Evolutionary conservation across 2,888 invertebrate species (phyloP).

Genomic region (Onthophagus sagittarius): DNA sequence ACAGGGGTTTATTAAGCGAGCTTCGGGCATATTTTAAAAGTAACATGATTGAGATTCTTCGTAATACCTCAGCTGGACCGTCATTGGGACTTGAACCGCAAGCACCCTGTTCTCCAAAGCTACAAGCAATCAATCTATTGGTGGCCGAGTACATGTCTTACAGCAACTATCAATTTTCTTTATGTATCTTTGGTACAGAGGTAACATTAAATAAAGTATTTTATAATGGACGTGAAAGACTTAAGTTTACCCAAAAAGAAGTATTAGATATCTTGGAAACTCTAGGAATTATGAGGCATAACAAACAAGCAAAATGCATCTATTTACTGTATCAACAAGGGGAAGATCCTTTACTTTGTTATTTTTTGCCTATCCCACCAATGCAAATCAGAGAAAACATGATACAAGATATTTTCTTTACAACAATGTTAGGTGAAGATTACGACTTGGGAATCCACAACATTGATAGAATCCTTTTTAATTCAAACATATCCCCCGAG

Average conservation of each 20-base stretch:
- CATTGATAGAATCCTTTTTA: constrained; percentile 15
- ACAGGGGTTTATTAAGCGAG: constrained; percentile 58
- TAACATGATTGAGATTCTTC: constrained; percentile 57
- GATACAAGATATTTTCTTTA: neutral
- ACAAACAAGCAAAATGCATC: constrained; percentile 30
- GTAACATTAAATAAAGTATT: constrained; percentile 56
- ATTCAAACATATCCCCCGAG: constrained; percentile 17
- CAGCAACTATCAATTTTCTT: constrained; percentile 56
- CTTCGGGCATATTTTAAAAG: constrained; percentile 57
- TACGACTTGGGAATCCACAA: constrained; percentile 11
- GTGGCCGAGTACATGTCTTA: constrained; percentile 59
- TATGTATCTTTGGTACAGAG: constrained; percentile 61
- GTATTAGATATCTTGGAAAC: constrained; percentile 51
- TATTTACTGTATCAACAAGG: constrained; percentile 26
- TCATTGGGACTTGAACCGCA: constrained; percentile 37
- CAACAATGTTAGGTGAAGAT: constrained; percentile 7
- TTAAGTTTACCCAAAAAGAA: constrained; percentile 50
- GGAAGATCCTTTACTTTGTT: constrained; percentile 17
- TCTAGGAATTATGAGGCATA: constrained; percentile 33
- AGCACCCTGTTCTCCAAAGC: constrained; percentile 51
- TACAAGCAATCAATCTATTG: constrained; percentile 59
- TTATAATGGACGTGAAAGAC: constrained; percentile 33
- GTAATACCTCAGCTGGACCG: constrained; percentile 48
- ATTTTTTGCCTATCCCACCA: constrained; percentile 11
- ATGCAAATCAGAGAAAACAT: constrained; percentile 6